A percentile compares a stretch with the other conserved stretches of the same genome.
These are phyloP conservation scores for Aspidapion aeneum DNA, from an alignment of 2,888 invertebrate genomes.

Conservation along the genomic window DNA sequence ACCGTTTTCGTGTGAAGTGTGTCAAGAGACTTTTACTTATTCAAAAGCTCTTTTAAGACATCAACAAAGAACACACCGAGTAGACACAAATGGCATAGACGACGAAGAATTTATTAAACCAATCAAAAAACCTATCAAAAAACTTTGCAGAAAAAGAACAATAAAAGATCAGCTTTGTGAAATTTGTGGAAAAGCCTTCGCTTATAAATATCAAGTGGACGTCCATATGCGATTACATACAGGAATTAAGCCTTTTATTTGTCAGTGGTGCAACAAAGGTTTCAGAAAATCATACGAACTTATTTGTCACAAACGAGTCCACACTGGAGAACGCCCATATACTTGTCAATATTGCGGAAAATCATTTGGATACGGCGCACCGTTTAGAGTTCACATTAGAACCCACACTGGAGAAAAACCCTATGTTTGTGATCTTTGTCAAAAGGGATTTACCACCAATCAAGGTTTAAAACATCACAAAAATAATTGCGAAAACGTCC, in stretches of 20 bases:
- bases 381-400: conserved; percentile 34
- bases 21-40: conserved; percentile 51
- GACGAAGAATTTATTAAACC: background rate
- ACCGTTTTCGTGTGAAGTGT: conserved; percentile 52
- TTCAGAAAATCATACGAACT: conserved; percentile 37
- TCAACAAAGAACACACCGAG: conserved; percentile 46
- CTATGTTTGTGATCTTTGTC: conserved; percentile 34
- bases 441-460: conserved; percentile 31
- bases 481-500: conserved; percentile 14
- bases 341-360: conserved; percentile 36
- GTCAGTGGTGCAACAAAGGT: conserved; percentile 40
- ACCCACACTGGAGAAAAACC: conserved; percentile 39
- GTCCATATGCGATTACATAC: conserved; percentile 32
- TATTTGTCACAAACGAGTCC: conserved; percentile 37
- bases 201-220: conserved; percentile 37
- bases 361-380: conserved; percentile 33
- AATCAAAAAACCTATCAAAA: too few relatives aligned
- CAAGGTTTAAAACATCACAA: conserved; percentile 22
- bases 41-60: conserved; percentile 36
- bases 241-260: conserved; percentile 31
- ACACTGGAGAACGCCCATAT: conserved; percentile 42
- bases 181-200: conserved; percentile 42
- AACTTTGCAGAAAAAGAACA: too few relatives aligned
- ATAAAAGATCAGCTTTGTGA: conserved; percentile 41
- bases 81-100: too few relatives aligned